Evolutionary conservation across 2,797 vertebrate genomes (phyloP).

Genomic region (Darevskia mixta): DNA sequence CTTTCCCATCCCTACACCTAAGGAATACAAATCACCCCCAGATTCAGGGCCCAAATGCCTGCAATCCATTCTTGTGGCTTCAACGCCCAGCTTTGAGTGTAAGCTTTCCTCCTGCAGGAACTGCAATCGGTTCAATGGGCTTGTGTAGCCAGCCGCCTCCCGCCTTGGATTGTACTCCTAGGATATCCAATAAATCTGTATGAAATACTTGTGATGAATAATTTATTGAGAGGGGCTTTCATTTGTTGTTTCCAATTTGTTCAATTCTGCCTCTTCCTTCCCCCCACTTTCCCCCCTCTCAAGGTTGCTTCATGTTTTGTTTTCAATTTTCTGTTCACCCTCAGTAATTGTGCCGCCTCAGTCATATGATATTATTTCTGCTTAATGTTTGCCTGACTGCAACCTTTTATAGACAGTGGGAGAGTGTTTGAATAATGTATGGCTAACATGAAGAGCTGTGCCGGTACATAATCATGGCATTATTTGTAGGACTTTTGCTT

Average conservation of each 20-base stretch:
- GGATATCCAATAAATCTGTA: not conserved
- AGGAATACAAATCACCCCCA: not conserved
- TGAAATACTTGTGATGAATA: slow-evolving; percentile 12
- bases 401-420: slow-evolving; percentile 22
- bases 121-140: not conserved
- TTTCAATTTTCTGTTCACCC: slow-evolving; percentile 18
- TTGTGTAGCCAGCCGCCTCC: not conserved
- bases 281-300: not conserved
- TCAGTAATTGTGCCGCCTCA: slow-evolving; percentile 6
- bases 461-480: not conserved
- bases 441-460: slow-evolving; percentile 9
- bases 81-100: not conserved
- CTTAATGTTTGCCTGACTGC: slow-evolving; percentile 11
- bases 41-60: not conserved
- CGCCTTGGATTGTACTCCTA: not conserved
- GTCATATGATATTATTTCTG: not conserved
- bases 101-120: not conserved
- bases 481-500: slow-evolving; percentile 37
- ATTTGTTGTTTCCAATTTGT: slow-evolving; percentile 19
- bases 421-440: slow-evolving; percentile 26
- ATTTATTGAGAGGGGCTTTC: not conserved
- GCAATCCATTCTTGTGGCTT: not conserved
- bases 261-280: not conserved
- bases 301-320: slow-evolving; percentile 11
- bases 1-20: too few species aligned